Conservation (phyloP, 2,888 invertebrate genomes). For the Heliconius ismenius region DNA sequence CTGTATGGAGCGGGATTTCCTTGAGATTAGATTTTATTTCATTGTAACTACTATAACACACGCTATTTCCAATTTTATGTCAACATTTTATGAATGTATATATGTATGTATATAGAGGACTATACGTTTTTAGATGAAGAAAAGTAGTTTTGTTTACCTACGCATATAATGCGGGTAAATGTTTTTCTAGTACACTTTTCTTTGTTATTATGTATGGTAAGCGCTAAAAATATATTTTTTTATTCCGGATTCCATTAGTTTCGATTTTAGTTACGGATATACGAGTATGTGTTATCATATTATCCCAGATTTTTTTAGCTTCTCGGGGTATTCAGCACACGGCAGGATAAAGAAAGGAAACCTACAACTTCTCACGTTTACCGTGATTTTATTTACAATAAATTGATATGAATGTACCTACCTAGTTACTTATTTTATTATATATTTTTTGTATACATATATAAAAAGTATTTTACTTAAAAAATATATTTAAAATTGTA, state of each 20-base stretch:
- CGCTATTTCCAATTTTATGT: neutral
- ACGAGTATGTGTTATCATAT: no score
- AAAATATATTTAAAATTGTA: neutral
- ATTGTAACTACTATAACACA: slow-evolving; percentile 1
- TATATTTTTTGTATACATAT: neutral
- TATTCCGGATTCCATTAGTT: no score
- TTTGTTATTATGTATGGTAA: no score
- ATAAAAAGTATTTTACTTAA: neutral
- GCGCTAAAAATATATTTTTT: no score
- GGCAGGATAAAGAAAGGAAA: no score
- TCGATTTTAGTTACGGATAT: no score
- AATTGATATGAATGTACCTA: neutral
- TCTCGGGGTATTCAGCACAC: no score
- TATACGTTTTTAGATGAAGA: neutral
- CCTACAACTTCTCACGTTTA: no score
- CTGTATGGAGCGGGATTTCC: slow-evolving; percentile 4
- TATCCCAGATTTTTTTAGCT: no score
- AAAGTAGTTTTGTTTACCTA: neutral
- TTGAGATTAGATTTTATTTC: slow-evolving; percentile 1
- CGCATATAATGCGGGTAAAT: neutral
- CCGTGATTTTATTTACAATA: neutral
- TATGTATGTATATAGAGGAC: no score
- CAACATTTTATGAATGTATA: neutral
- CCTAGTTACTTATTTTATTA: no score
- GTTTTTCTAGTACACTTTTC: neutral